Percentiles rank a stretch among this genome's conserved stretches.
These are phyloP conservation scores for Zoanthus sociatus DNA, from an alignment of 92 coral and sea anemone species.

Conservation along the genomic window DNA sequence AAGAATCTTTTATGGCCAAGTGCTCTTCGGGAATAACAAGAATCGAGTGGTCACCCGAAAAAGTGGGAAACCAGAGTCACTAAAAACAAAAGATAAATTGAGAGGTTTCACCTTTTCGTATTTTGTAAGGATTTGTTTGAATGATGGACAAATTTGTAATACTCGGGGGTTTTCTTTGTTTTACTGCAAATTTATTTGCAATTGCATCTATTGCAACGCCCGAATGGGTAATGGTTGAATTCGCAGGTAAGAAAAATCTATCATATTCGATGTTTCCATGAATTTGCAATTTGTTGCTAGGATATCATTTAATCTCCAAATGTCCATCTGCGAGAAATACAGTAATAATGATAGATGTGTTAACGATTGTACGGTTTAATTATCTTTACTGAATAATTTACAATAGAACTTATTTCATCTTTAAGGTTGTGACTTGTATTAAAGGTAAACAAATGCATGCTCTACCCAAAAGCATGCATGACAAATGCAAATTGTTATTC, in stretches of 20 bases:
- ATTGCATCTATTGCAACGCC: constrained; percentile 94
- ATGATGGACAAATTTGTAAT: constrained; percentile 88
- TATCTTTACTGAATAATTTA: too few species aligned
- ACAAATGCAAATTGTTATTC: too few species aligned
- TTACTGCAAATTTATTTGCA: constrained; percentile 92
- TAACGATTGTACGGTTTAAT: too few species aligned
- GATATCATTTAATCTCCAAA: too few species aligned
- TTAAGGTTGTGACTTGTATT: too few species aligned
- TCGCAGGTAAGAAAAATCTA: constrained; percentile 77
- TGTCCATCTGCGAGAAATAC: too few species aligned
- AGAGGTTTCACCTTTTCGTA: background rate
- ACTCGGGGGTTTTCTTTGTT: constrained; percentile 87
- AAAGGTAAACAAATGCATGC: too few species aligned
- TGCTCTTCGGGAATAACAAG: background rate
- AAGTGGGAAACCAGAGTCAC: too few species aligned
- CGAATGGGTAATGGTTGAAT: constrained; percentile 92
- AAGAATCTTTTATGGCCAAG: background rate
- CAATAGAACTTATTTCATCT: too few species aligned
- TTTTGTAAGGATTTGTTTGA: background rate
- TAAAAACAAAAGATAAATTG: background rate
- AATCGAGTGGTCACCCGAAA: background rate
- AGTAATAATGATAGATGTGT: too few species aligned
- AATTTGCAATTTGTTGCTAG: too few species aligned
- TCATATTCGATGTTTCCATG: background rate
- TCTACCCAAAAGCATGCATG: too few species aligned